Percentiles rank a stretch among this genome's conserved stretches.
These are phyloP conservation scores for Drosophila orena DNA, from an alignment of 1,140 invertebrate species.

Conservation along the genomic window DNA sequence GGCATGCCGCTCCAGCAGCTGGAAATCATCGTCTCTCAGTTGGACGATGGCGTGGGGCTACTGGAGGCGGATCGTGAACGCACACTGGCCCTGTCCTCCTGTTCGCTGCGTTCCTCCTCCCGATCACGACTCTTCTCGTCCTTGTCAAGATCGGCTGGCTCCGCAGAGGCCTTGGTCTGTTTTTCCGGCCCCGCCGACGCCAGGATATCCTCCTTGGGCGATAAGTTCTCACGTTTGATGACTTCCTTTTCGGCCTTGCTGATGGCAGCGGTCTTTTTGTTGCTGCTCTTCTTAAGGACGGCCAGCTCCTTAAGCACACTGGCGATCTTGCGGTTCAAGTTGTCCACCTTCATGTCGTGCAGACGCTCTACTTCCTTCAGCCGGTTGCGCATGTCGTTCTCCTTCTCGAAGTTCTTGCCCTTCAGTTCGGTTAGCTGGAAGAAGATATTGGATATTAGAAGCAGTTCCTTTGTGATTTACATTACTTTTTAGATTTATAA, in stretches of 20 bases:
- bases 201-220: slow-evolving; percentile 75
- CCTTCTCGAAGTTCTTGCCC: slow-evolving; percentile 94
- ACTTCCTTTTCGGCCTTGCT: slow-evolving; percentile 79
- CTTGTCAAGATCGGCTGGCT: slow-evolving; percentile 60
- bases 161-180: slow-evolving; percentile 44
- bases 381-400: slow-evolving; percentile 93
- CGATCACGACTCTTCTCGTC: slow-evolving; percentile 75
- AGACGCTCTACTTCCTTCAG: slow-evolving; percentile 93
- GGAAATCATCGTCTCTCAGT: slow-evolving; percentile 45
- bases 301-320: slow-evolving; percentile 93
- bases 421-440: slow-evolving; percentile 95
- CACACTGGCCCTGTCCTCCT: slow-evolving; percentile 61
- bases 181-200: slow-evolving; percentile 41
- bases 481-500: too few relatives aligned
- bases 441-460: background rate
- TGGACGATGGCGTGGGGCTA: slow-evolving; percentile 74
- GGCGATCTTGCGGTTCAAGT: slow-evolving; percentile 92
- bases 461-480: too few relatives aligned
- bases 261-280: slow-evolving; percentile 85
- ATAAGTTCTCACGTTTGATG: slow-evolving; percentile 84
- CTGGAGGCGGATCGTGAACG: slow-evolving; percentile 62
- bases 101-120: slow-evolving; percentile 68
- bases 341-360: slow-evolving; percentile 91
- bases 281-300: slow-evolving; percentile 91
- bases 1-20: background rate